phyloP scores from a whole-genome alignment of 1,140 invertebrate genomes.

The Caenorhabditis inopinata region DNA sequence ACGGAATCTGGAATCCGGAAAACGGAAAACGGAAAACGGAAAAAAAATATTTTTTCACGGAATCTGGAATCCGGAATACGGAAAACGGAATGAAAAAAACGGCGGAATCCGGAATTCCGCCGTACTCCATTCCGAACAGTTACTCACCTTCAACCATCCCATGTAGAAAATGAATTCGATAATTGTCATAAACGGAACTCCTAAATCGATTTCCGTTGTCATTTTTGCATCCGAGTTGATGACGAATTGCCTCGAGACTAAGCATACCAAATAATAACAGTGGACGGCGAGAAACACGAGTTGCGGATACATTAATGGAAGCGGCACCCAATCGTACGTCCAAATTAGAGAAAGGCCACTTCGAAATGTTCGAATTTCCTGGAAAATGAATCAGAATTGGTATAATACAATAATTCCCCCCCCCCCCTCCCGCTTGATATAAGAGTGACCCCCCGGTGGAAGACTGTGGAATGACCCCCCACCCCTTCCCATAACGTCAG shows the following conservation, averaged over 20 bases:
- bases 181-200: constrained; percentile 16
- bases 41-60: too few species aligned
- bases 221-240: constrained; percentile 5
- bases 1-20: too few species aligned
- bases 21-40: too few species aligned
- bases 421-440: too few species aligned
- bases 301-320: constrained; percentile 44
- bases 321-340: constrained; percentile 44
- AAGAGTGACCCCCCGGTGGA: too few species aligned
- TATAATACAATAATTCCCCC: too few species aligned
- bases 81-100: too few species aligned
- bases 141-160: constrained; percentile 44
- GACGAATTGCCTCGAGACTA: constrained; percentile 36
- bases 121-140: too few species aligned
- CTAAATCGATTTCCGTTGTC: constrained; percentile 23
- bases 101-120: too few species aligned
- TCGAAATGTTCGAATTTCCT: constrained; percentile 3
- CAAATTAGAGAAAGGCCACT: constrained; percentile 26
- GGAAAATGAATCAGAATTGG: neutral
- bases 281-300: constrained; percentile 38
- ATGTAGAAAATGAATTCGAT: constrained; percentile 42
- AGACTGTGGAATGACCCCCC: too few species aligned
- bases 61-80: too few species aligned
- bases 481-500: too few species aligned
- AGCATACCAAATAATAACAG: constrained; percentile 33